These are phyloP conservation scores for Drosophila nigricruria DNA, from an alignment of 2,888 invertebrate genomes.

Conservation along the genomic window DNA sequence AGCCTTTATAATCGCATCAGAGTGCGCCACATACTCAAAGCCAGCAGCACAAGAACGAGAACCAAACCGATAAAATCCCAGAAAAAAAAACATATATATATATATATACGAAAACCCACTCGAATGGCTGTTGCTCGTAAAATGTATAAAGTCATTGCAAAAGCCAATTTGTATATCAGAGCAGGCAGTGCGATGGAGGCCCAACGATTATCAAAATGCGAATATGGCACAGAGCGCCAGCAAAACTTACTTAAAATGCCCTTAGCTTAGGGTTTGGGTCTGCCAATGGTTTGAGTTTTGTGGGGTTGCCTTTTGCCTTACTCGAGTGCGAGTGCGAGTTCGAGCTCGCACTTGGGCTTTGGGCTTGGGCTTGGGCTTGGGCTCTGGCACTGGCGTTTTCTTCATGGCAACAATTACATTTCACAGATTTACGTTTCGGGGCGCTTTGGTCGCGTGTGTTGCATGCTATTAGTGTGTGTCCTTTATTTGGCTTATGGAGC, in stretches of 20 bases:
- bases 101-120: constrained; percentile 41
- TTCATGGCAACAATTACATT: constrained; percentile 82
- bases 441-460: constrained; percentile 75
- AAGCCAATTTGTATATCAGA: constrained; percentile 78
- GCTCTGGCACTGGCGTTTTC: constrained; percentile 35
- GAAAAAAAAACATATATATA: constrained; percentile 19
- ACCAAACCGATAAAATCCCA: constrained; percentile 30
- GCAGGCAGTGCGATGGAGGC: constrained; percentile 45
- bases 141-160: constrained; percentile 79
- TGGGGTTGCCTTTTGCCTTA: constrained; percentile 9
- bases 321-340: neutral
- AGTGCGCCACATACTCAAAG: constrained; percentile 52
- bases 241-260: constrained; percentile 79
- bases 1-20: constrained; percentile 80
- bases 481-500: constrained; percentile 80
- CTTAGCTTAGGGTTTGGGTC: constrained; percentile 44
- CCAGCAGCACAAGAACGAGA: constrained; percentile 32
- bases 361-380: neutral
- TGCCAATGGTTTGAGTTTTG: neutral
- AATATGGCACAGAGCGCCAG: constrained; percentile 65
- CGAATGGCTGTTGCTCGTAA: constrained; percentile 68
- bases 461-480: constrained; percentile 76
- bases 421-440: constrained; percentile 77
- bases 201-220: constrained; percentile 76
- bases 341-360: neutral